These are phyloP conservation scores for Zygogramma bicolorata DNA, from an alignment of 2,888 invertebrate genomes.

Conservation along the genomic window DNA sequence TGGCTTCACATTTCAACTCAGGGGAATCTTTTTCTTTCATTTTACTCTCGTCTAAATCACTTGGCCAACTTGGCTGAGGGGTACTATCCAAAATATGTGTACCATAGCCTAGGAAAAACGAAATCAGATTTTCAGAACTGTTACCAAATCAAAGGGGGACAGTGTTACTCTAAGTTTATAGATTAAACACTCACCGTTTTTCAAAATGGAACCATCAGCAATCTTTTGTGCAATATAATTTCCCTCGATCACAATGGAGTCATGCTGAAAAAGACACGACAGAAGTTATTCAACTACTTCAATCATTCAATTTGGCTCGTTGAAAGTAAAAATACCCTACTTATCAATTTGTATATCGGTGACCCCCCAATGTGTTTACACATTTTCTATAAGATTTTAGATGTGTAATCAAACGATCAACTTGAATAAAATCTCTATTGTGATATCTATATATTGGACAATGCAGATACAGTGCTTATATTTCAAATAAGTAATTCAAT, in stretches of 20 bases:
- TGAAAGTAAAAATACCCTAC: no score
- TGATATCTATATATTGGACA: no score
- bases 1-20: constrained; percentile 35
- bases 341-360: no score
- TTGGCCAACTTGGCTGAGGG: constrained; percentile 46
- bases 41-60: constrained; percentile 36
- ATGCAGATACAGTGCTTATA: no score
- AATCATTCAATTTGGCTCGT: no score
- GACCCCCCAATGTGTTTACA: no score
- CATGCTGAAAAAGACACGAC: constrained; percentile 39
- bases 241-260: constrained; percentile 46
- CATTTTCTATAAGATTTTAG: no score
- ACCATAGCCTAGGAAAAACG: no score
- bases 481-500: no score
- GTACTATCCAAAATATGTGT: constrained; percentile 39
- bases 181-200: constrained; percentile 37
- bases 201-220: constrained; percentile 42
- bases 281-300: neutral
- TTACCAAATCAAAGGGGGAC: neutral
- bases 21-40: constrained; percentile 30
- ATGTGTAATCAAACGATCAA: no score
- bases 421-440: no score
- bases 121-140: neutral
- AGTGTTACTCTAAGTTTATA: neutral
- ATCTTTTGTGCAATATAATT: constrained; percentile 40